Evolutionary conservation across 2,113 vertebrate genomes (phyloP).

Genomic region (Sus scrofa): T2T-Sscrofa CM000830.6:49609001-49609500

Average conservation of each 20-base stretch:
- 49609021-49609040: neutral
- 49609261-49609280: neutral
- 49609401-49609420: neutral
- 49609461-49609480: neutral
- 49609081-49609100: neutral
- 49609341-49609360: neutral
- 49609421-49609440: neutral
- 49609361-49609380: neutral
- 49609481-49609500: neutral
- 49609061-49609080: neutral
- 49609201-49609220: neutral
- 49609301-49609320: neutral
- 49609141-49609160: neutral
- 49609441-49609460: slow-evolving; percentile 11
- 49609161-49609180: neutral
- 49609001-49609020: neutral
- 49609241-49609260: neutral
- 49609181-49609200: neutral
- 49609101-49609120: slow-evolving; percentile 4
- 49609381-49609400: neutral
- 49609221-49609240: neutral
- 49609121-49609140: neutral
- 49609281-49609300: neutral
- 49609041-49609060: slow-evolving; percentile 4
- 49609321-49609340: slow-evolving; percentile 35